These are phyloP conservation scores for Aphelinus certus DNA, from an alignment of 1,140 invertebrate species.

Conservation along the genomic window DNA sequence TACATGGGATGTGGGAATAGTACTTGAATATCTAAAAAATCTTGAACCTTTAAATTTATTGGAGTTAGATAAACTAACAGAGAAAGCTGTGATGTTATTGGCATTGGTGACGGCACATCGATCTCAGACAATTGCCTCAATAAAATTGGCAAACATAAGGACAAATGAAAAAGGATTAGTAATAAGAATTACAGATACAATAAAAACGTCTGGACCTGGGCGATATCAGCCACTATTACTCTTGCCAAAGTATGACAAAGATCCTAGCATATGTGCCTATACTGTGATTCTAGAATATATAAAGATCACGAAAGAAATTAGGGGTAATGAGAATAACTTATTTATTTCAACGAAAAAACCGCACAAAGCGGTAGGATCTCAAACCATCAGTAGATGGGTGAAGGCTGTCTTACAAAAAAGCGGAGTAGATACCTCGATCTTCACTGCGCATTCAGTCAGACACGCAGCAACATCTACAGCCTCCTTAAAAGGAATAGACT, in stretches of 20 bases:
- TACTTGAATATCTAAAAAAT: conserved; percentile 41
- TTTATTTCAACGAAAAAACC: conserved; percentile 42
- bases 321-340: conserved; percentile 26
- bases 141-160: background rate
- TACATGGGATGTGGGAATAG: conserved; percentile 46
- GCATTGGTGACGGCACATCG: background rate
- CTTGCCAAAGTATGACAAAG: conserved; percentile 25
- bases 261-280: conserved; percentile 27
- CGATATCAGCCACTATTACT: conserved; percentile 27
- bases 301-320: conserved; percentile 27
- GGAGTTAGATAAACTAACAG: conserved; percentile 34
- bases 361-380: conserved; percentile 15
- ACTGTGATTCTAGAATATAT: conserved; percentile 31
- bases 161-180: background rate
- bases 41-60: conserved; percentile 30
- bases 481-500: conserved; percentile 30
- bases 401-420: conserved; percentile 39
- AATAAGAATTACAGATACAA: conserved; percentile 36
- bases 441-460: conserved; percentile 44
- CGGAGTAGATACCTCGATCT: conserved; percentile 42
- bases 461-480: conserved; percentile 43
- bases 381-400: background rate
- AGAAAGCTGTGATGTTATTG: conserved; percentile 42
- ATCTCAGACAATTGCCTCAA: background rate
- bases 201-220: conserved; percentile 37